Evolutionary conservation across 2,888 invertebrate genomes (phyloP), one percentile per base, ranked within the genome.

Genomic region (Drosophila pseudotakahashii): DNA sequence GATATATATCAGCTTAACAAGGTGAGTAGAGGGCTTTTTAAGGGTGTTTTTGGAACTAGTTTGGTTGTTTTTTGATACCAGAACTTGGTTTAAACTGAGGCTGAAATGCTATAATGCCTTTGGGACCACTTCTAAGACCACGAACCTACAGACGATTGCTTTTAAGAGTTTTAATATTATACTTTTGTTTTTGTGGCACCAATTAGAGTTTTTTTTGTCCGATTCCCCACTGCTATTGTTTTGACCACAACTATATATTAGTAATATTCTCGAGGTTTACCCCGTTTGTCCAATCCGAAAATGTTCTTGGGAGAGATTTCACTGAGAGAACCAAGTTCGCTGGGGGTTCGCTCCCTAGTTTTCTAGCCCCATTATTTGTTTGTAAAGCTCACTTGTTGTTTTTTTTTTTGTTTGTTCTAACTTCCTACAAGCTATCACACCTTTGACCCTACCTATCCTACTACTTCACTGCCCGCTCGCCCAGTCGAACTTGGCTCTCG

Each of bases 311-410:
- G n/a, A 19, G 57, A 44, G 16, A 10, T 11, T 14, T 0, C 13
- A 11, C 7, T 0, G 4, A 19, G 64, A 34, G 52, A 64, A 34
- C 64, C 52, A 64, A 64, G 63, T 53, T 53, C 45, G 64, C 19
- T 16, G 45, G 14, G 36, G 44, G 11, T 39, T n/a, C n/a, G n/a
- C n/a, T 19, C 39, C 42, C 45, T 26, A 53, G 53, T 58, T 58
- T 30, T 23, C 16, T 32, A 64, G 23, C 53, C 53, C 64, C 44
- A 26, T 52, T 47, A 52, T 67, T 39, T 36, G 37, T 62, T 42
- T 63, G 44, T 77, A 77, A 76, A 76, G 76, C 75, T 76, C 78
- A 62, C 74, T 57, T 47, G 39, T 58, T 32, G n/a, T n/a, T n/a
- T 41, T 41, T 30, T 14, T 41, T 10, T 44, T n/a, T 42, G 30